These are phyloP conservation scores for Gymnodraco acuticeps DNA, from an alignment of 2,797 vertebrate species.

Conservation along the genomic window DNA sequence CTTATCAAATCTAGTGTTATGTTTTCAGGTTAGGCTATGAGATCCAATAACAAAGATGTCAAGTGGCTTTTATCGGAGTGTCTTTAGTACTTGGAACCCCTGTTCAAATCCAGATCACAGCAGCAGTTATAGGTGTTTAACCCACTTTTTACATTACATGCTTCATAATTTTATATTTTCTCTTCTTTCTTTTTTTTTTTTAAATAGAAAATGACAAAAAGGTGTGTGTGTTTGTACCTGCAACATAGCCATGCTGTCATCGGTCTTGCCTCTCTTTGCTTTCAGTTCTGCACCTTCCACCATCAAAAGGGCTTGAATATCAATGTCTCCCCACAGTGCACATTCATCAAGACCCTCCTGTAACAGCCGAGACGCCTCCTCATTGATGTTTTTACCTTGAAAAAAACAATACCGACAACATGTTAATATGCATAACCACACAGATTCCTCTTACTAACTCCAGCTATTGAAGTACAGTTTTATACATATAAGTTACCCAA, in stretches of 20 bases:
- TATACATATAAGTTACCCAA: neutral
- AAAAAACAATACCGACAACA: constrained; percentile 25
- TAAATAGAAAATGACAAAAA: neutral
- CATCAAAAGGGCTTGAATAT: constrained; percentile 88
- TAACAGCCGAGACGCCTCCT: constrained; percentile 82
- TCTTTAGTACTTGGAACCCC: too few relatives aligned
- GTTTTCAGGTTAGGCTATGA: too few relatives aligned
- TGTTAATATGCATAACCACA: neutral
- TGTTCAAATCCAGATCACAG: too few relatives aligned
- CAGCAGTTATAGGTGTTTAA: too few relatives aligned
- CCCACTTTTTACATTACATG: neutral
- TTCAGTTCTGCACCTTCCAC: constrained; percentile 87
- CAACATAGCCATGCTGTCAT: constrained; percentile 56
- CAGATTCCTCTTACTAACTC: neutral
- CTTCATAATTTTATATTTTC: neutral
- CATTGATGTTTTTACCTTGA: constrained; percentile 83
- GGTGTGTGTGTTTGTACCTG: constrained; percentile 65
- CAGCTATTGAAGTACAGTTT: neutral
- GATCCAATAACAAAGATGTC: too few relatives aligned
- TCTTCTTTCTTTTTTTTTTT: neutral
- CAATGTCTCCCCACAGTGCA: constrained; percentile 84
- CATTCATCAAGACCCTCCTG: constrained; percentile 88
- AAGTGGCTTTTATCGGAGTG: too few relatives aligned
- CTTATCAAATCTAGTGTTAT: too few relatives aligned
- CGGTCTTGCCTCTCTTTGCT: constrained; percentile 66